Evolutionary conservation across 2,113 vertebrate genomes (phyloP).

Genomic region (Hyla sarda): DNA sequence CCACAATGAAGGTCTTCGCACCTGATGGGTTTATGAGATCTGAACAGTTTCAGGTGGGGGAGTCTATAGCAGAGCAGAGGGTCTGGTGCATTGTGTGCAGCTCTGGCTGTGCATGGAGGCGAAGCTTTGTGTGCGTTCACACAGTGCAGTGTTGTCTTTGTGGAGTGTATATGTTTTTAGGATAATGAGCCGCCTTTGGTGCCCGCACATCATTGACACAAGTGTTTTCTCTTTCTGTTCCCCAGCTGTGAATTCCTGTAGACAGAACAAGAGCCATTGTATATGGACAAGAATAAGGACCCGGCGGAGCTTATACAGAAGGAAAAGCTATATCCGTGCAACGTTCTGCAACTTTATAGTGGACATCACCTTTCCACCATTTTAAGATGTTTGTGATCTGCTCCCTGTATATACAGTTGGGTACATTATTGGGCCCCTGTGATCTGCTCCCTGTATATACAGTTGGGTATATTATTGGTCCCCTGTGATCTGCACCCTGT

Average conservation of each 20-base stretch:
- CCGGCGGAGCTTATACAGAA: too few relatives aligned
- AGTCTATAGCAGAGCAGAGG: neutral
- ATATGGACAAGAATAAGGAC: too few relatives aligned
- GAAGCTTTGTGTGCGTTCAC: constrained; percentile 20
- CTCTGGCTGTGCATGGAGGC: neutral
- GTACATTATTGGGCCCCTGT: too few relatives aligned
- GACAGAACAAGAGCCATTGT: constrained; percentile 19
- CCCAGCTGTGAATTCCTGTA: constrained; percentile 16
- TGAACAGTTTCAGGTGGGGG: constrained; percentile 1
- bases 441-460: too few relatives aligned
- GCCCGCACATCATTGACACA: constrained; percentile 33
- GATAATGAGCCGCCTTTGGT: constrained; percentile 34
- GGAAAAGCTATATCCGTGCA: too few relatives aligned
- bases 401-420: too few relatives aligned
- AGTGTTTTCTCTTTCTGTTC: neutral
- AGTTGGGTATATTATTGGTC: too few relatives aligned
- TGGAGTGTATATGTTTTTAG: constrained; percentile 15
- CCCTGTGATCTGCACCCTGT: too few relatives aligned
- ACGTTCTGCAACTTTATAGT: too few relatives aligned
- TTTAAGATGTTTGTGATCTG: too few relatives aligned
- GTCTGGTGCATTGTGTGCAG: constrained; percentile 20
- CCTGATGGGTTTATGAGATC: constrained; percentile 18
- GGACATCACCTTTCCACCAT: too few relatives aligned
- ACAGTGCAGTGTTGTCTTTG: constrained; percentile 44
- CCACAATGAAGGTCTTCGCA: neutral